phyloP scores from a whole-genome alignment of 2,113 vertebrate genomes.

The Vanacampus margaritifer region DNA sequence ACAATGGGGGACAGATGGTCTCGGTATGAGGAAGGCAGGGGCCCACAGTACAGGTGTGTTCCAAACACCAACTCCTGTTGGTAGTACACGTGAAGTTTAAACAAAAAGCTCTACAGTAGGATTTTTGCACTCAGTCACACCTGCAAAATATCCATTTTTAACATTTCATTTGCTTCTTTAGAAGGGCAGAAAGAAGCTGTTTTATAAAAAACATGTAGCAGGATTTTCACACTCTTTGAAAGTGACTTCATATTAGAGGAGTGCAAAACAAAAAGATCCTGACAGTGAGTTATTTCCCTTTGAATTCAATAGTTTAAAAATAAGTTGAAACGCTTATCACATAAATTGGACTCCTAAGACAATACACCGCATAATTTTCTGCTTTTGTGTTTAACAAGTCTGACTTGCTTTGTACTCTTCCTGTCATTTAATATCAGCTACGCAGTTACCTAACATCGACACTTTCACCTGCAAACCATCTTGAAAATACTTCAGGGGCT shows the following conservation, averaged over 20 bases:
- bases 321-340: constrained; percentile 34
- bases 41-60: no score
- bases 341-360: constrained; percentile 37
- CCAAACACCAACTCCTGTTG: no score
- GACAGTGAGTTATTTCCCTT: constrained; percentile 18
- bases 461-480: constrained; percentile 26
- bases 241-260: constrained; percentile 26
- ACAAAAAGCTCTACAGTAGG: background rate
- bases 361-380: constrained; percentile 24
- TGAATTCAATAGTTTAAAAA: constrained; percentile 45
- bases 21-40: no score
- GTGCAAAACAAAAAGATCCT: constrained; percentile 28
- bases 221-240: constrained; percentile 22
- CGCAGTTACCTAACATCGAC: constrained; percentile 27
- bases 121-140: background rate
- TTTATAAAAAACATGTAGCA: constrained; percentile 42
- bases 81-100: no score
- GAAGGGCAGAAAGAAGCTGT: constrained; percentile 4
- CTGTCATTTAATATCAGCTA: constrained; percentile 30
- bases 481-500: constrained; percentile 24
- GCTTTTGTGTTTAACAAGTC: constrained; percentile 24
- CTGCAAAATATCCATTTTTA: background rate
- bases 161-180: background rate
- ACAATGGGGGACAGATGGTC: no score
- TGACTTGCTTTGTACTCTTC: constrained; percentile 45